These are phyloP conservation scores for Coregonus ussuriensis DNA, from an alignment of 2,797 vertebrate species.

Conservation along the genomic window DNA sequence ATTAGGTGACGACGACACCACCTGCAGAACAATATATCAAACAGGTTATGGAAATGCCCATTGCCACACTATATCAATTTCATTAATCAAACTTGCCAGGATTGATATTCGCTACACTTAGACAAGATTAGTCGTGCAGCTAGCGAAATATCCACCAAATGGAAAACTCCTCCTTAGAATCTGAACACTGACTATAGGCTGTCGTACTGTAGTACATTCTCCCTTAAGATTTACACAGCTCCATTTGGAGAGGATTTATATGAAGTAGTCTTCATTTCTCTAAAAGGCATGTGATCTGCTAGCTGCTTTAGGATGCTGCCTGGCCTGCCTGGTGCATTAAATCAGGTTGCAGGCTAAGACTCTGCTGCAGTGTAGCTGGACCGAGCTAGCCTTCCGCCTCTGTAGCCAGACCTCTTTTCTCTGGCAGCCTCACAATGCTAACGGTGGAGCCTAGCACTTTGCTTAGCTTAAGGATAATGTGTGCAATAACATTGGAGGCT, in stretches of 20 bases:
- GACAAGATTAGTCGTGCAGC: slow-evolving; percentile 19
- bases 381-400: slow-evolving; percentile 15
- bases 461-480: slow-evolving; percentile 35
- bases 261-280: slow-evolving; percentile 38
- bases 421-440: slow-evolving; percentile 24
- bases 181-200: not conserved
- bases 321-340: slow-evolving; percentile 36
- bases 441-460: slow-evolving; percentile 17
- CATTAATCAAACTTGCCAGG: slow-evolving; percentile 43
- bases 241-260: slow-evolving; percentile 44
- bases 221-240: slow-evolving; percentile 30
- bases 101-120: slow-evolving; percentile 25
- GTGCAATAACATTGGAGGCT: slow-evolving; percentile 32
- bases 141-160: not conserved
- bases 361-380: slow-evolving; percentile 45
- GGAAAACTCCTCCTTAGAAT: not conserved
- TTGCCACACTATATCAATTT: slow-evolving; percentile 24
- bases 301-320: not conserved
- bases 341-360: slow-evolving; percentile 46
- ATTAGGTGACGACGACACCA: slow-evolving; percentile 31
- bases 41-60: slow-evolving; percentile 36
- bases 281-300: slow-evolving; percentile 22
- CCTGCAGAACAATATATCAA: slow-evolving; percentile 37
- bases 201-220: not conserved
- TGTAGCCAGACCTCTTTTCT: slow-evolving; percentile 37